Percentiles rank a stretch among this genome's conserved stretches.
phyloP scores from a whole-genome alignment of 2,113 vertebrate species.

The Mus musculus region DNA sequence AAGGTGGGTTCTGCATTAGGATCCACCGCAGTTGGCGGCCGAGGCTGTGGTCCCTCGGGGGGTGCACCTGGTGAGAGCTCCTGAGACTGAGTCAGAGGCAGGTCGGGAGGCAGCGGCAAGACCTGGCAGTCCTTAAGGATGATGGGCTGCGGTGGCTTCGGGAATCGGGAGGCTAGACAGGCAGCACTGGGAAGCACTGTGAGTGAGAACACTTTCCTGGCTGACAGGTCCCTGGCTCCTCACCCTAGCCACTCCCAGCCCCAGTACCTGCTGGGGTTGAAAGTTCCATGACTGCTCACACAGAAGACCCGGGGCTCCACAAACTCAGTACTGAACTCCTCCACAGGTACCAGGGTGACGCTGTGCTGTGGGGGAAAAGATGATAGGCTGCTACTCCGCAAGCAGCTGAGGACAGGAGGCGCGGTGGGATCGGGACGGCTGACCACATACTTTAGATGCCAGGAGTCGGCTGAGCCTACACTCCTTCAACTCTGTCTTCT shows the following conservation, averaged over 20 bases:
- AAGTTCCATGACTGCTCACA: slow-evolving; percentile 91
- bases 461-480: too few species aligned
- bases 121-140: slow-evolving; percentile 91
- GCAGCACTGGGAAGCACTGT: slow-evolving; percentile 81
- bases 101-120: slow-evolving; percentile 83
- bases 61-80: slow-evolving; percentile 1
- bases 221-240: accelerated
- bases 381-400: accelerated
- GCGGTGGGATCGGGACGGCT: accelerated
- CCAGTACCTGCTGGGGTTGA: slow-evolving; percentile 91
- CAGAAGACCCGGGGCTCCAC: slow-evolving; percentile 92
- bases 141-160: slow-evolving; percentile 92
- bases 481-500: accelerated
- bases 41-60: slow-evolving; percentile 77
- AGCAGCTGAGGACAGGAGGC: neutral
- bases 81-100: slow-evolving; percentile 85
- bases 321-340: slow-evolving; percentile 91
- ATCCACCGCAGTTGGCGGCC: slow-evolving; percentile 88
- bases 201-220: accelerated
- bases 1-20: slow-evolving; percentile 87
- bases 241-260: accelerated
- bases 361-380: slow-evolving; percentile 87
- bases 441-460: too few species aligned
- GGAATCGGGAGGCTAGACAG: slow-evolving; percentile 94
- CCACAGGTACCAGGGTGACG: slow-evolving; percentile 89